Evolutionary conservation across 2,797 vertebrate genomes (phyloP).

Genomic region (Eidolon dupreanum): DNA sequence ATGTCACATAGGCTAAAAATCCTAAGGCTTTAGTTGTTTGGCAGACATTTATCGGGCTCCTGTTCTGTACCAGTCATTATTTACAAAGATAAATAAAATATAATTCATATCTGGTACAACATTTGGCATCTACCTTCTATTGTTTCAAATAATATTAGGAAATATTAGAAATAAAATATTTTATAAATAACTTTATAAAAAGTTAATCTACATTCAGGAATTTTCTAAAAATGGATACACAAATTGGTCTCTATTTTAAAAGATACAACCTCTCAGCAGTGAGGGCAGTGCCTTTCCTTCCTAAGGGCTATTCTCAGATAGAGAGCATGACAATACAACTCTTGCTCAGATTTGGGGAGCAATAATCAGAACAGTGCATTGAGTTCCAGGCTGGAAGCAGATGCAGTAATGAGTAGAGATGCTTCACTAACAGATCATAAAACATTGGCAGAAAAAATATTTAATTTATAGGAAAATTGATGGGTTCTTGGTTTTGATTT

Average conservation of each 20-base stretch:
- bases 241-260: neutral
- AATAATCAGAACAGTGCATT: neutral
- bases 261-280: neutral
- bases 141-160: neutral
- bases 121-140: neutral
- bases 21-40: neutral
- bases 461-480: constrained; percentile 10
- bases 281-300: neutral
- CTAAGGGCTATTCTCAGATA: neutral
- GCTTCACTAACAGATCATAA: neutral
- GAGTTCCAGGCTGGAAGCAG: neutral
- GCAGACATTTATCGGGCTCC: neutral
- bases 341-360: neutral
- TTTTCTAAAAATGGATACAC: neutral
- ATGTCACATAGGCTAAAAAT: neutral
- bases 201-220: neutral
- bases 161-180: neutral
- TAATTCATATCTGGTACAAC: neutral
- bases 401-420: neutral
- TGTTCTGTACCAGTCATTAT: neutral
- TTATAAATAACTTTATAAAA: neutral
- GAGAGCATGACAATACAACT: neutral
- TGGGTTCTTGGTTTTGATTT: constrained; percentile 1
- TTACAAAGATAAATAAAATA: neutral
- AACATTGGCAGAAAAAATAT: neutral